Evolutionary conservation across 2,797 vertebrate species (phyloP).

Genomic region (Pipistrellus nathusii): DNA sequence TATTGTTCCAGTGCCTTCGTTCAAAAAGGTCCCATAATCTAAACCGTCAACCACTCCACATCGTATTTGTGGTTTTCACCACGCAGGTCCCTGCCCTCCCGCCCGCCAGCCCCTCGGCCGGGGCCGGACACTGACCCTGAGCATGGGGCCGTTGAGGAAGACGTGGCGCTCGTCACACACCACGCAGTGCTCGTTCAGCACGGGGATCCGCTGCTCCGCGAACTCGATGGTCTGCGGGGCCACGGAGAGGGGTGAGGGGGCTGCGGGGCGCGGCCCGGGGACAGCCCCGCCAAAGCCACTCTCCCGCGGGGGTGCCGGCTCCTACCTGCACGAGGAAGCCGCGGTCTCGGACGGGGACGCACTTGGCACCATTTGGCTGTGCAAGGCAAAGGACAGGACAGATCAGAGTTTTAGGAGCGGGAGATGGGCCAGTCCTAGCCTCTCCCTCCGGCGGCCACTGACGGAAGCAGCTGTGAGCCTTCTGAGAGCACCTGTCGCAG

Average conservation of each 20-base stretch:
- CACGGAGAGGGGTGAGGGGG: constrained; percentile 77
- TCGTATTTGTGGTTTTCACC: not conserved
- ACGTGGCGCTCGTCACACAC: constrained; percentile 95
- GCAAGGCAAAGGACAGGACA: constrained; percentile 69
- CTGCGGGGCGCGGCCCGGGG: constrained; percentile 68
- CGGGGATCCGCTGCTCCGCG: constrained; percentile 94
- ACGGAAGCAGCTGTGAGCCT: not conserved
- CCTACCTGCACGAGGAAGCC: constrained; percentile 95
- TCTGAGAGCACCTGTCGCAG: not conserved
- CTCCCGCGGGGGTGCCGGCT: constrained; percentile 41
- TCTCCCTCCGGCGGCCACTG: not conserved
- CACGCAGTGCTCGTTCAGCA: constrained; percentile 95
- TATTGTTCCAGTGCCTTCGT: too few relatives aligned
- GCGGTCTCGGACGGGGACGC: constrained; percentile 90
- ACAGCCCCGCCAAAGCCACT: not conserved
- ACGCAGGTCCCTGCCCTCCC: fast-evolving
- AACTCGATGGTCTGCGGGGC: constrained; percentile 92
- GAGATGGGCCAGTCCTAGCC: not conserved
- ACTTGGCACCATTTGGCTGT: constrained; percentile 94
- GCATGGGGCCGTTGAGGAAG: constrained; percentile 95
- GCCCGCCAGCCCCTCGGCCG: not conserved
- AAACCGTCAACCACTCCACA: too few relatives aligned
- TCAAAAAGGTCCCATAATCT: too few relatives aligned
- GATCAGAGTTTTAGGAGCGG: not conserved
- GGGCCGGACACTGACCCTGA: constrained; percentile 89